Evolutionary conservation across 2,888 invertebrate genomes (phyloP).

Genomic region (Liopterus haemorrhoidalis): DNA sequence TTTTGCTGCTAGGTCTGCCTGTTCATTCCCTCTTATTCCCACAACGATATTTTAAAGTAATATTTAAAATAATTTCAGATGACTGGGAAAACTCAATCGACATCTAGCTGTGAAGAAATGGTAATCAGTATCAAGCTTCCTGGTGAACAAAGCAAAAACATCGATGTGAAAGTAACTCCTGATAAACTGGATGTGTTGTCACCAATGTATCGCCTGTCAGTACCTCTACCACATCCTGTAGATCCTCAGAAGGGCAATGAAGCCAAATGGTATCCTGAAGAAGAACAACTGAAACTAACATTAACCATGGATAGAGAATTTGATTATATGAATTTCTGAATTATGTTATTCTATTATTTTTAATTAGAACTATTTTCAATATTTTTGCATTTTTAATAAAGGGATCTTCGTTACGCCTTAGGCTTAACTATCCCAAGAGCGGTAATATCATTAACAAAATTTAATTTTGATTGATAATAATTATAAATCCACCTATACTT

Average conservation of each 20-base stretch:
- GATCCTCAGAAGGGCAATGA: slow-evolving; percentile 72
- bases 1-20: too few species aligned
- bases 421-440: too few species aligned
- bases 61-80: slow-evolving; percentile 51
- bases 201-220: slow-evolving; percentile 60
- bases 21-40: too few species aligned
- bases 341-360: slow-evolving; percentile 9
- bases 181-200: slow-evolving; percentile 58
- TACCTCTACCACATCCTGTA: slow-evolving; percentile 75
- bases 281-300: slow-evolving; percentile 62
- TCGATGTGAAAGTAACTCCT: slow-evolving; percentile 64
- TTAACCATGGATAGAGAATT: slow-evolving; percentile 72
- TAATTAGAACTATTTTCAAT: neutral
- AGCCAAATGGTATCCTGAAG: slow-evolving; percentile 71
- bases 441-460: too few species aligned
- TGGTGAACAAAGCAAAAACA: slow-evolving; percentile 66
- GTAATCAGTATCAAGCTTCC: slow-evolving; percentile 71
- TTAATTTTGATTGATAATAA: too few species aligned
- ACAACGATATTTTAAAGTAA: slow-evolving; percentile 26
- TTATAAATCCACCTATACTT: too few species aligned
- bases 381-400: slow-evolving; percentile 51
- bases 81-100: slow-evolving; percentile 69
- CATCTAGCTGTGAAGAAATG: slow-evolving; percentile 83
- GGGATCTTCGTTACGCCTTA: too few species aligned
- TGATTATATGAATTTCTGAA: slow-evolving; percentile 80